A percentile compares a stretch with the other conserved stretches of the same genome.
These are phyloP conservation scores for Glossophaga mutica DNA, from an alignment of 2,797 vertebrate genomes.

Conservation along the genomic window DNA sequence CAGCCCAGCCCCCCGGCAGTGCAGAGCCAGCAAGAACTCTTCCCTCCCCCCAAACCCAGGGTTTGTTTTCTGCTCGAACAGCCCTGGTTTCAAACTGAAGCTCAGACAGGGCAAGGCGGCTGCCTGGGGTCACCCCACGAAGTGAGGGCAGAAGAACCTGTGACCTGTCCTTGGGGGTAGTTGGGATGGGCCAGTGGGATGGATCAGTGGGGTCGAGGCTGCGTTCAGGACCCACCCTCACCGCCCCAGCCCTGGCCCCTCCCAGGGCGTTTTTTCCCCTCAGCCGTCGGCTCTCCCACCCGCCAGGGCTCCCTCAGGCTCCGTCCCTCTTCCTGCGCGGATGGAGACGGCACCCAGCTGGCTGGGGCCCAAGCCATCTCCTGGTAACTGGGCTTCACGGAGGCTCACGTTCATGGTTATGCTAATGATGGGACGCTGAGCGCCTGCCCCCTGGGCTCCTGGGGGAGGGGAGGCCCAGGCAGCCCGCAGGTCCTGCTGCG, in stretches of 20 bases:
- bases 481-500: neutral
- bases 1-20: neutral
- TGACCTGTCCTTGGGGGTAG: neutral
- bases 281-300: neutral
- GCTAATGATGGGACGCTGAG: conserved; percentile 44
- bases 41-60: neutral
- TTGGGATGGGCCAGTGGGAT: neutral
- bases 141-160: neutral
- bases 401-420: conserved; percentile 47
- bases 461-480: conserved; percentile 15
- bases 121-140: neutral
- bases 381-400: conserved; percentile 72
- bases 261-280: neutral
- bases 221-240: neutral
- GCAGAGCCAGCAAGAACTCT: neutral
- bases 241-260: rapidly evolving
- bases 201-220: neutral
- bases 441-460: neutral
- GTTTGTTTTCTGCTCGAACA: neutral
- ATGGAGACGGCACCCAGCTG: conserved; percentile 45
- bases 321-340: neutral
- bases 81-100: neutral
- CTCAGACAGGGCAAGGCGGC: neutral
- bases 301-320: neutral
- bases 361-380: conserved; percentile 70